These are phyloP conservation scores for Cotesia congregata DNA, from an alignment of 2,888 invertebrate genomes.

Conservation along the genomic window DNA sequence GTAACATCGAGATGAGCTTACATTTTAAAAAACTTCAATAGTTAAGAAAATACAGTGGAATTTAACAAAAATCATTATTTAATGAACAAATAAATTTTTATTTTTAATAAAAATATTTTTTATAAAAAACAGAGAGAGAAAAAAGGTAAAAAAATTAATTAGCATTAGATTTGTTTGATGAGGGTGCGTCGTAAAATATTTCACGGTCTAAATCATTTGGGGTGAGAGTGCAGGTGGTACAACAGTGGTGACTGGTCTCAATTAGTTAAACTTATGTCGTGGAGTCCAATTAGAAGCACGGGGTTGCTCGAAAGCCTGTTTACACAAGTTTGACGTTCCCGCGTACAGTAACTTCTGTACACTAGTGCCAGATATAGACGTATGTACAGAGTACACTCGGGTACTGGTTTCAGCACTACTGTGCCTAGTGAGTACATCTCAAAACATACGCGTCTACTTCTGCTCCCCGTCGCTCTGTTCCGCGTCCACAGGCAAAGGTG, in stretches of 20 bases:
- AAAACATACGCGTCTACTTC: constrained; percentile 38
- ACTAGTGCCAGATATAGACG: constrained; percentile 15
- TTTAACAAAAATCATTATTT: no score
- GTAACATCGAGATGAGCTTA: no score
- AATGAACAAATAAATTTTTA: not conserved
- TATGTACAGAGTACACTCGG: constrained; percentile 10
- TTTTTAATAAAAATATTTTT: not conserved
- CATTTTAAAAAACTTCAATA: no score
- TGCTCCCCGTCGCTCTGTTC: not conserved
- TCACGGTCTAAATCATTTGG: not conserved
- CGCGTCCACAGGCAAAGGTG: constrained; percentile 53
- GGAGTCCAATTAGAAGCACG: constrained; percentile 70
- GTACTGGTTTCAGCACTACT: not conserved
- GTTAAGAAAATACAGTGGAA: no score
- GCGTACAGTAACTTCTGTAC: constrained; percentile 26
- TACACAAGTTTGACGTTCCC: constrained; percentile 62
- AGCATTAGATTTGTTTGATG: constrained; percentile 25
- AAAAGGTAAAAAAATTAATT: not conserved
- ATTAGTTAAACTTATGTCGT: constrained; percentile 70
- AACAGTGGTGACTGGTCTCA: constrained; percentile 63
- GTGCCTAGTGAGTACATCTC: constrained; percentile 9
- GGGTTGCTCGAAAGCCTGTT: constrained; percentile 64
- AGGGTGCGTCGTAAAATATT: not conserved
- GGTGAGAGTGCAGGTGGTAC: not conserved
- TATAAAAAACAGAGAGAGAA: not conserved